These are phyloP conservation scores for Vulpes ferrilata DNA, from an alignment of 2,113 vertebrate species.

Conservation along the genomic window DNA sequence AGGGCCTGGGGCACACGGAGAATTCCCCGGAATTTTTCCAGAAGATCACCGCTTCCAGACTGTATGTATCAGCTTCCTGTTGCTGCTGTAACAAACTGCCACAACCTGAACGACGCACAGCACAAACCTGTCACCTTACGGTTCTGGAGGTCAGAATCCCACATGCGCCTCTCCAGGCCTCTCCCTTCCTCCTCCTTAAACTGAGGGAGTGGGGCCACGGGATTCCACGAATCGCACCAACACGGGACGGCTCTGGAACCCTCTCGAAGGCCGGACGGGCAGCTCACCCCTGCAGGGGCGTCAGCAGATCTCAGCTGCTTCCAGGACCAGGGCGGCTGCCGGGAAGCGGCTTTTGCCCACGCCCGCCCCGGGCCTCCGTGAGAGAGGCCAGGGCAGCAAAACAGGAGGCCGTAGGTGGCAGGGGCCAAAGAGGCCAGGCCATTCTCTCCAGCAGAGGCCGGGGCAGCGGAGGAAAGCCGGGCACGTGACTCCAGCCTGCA, in stretches of 20 bases:
- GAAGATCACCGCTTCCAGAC: background rate
- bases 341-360: background rate
- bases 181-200: background rate
- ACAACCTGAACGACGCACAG: fast-evolving
- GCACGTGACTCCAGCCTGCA: background rate
- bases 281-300: background rate
- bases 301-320: fast-evolving
- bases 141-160: background rate
- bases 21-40: background rate
- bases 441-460: background rate
- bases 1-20: background rate
- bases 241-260: background rate
- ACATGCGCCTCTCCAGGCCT: background rate
- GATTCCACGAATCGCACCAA: fast-evolving
- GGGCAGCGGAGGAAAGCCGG: fast-evolving
- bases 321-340: background rate
- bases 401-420: conserved; percentile 48
- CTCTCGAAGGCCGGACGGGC: background rate
- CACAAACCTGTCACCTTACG: fast-evolving
- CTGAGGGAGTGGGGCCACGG: fast-evolving
- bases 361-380: fast-evolving
- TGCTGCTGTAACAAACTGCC: fast-evolving
- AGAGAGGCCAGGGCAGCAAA: background rate
- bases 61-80: fast-evolving
- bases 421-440: background rate